A percentile compares a stretch with the other conserved stretches of the same genome.
These are phyloP conservation scores for Pseudorectes ferrugineus DNA, from an alignment of 2,113 vertebrate species.

Conservation along the genomic window DNA sequence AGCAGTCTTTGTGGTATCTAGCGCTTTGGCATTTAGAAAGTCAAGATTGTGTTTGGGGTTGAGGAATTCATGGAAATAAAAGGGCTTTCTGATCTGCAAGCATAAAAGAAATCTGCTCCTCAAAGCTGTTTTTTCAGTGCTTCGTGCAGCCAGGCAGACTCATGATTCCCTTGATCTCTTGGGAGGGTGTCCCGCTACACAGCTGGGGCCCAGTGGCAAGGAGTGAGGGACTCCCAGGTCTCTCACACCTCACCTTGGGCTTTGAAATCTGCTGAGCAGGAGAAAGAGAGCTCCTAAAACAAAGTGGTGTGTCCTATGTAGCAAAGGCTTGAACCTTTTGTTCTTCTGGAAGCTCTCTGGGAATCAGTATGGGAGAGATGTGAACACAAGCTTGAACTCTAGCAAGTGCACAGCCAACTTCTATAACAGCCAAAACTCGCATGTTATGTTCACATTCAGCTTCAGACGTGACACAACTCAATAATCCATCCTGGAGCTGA, in stretches of 20 bases:
- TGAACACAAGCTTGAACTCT: background rate
- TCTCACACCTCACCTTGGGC: background rate
- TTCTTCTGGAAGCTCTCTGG: background rate
- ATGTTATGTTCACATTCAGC: background rate
- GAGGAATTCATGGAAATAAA: background rate
- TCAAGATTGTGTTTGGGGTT: background rate
- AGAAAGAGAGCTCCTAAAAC: background rate
- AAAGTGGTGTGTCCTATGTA: background rate
- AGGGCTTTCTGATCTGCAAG: background rate
- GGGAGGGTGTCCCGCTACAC: background rate
- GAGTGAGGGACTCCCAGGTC: background rate
- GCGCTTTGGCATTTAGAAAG: background rate
- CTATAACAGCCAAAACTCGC: background rate
- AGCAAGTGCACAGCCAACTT: background rate
- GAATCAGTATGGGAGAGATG: background rate
- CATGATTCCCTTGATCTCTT: background rate
- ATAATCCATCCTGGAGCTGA: slow-evolving; percentile 7
- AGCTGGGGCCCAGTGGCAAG: background rate
- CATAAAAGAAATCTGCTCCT: background rate
- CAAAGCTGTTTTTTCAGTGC: background rate
- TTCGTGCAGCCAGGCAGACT: background rate
- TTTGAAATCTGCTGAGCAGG: background rate
- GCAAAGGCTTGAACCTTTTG: background rate
- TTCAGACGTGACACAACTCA: background rate
- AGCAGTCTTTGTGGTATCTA: background rate